Evolutionary conservation across 2,888 invertebrate genomes (phyloP), one percentile per base, ranked within the genome.

Genomic region (Latrodectus hesperus): DNA sequence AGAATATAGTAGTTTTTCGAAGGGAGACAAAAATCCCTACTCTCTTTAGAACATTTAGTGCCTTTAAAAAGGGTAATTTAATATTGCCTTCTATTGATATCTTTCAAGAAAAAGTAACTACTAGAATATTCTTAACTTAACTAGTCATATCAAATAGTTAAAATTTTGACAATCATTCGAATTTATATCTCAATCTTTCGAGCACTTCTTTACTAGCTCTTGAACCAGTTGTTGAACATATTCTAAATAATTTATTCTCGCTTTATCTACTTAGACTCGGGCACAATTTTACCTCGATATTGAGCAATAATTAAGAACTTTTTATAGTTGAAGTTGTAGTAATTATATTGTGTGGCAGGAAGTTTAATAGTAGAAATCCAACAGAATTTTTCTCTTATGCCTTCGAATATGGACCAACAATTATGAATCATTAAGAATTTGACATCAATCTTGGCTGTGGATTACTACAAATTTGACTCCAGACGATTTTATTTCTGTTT

Each of bases 121-220:
- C 71, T 51, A 16, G 81, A 67, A 73, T 53, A 67, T 65, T 81
- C 65, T 65, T 17, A 49, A 74, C 74, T 78, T 53, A 51, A 68
- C 52, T 80, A 80, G 80, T 38, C 80, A 80, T 80, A 80, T 80
- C 80, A 80, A 49, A 73, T 81, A 81, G 81, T 52, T 73, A 53
- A 49, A 22, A 38, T 55, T 81, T 72, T 81, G 81, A 81, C 74
- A 81, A 81, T 81, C 81, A 81, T 67, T 60, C 60, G 60, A 73
- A 73, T 73, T 81, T 81, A 80, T 78, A 78, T 49, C 55, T 64
- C 55, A n/a, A 60, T 60, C 60, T 60, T 38, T 60, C 60, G 60
- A 60, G 60, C 60, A 60, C 60, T 16, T 60, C 60, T 60, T 60
- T 60, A 60, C 60, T 60, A 60, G 60, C 60, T 60, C 60, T 60